A percentile compares a stretch with the other conserved stretches of the same genome.
Conservation (phyloP, 1,140 invertebrate genomes). For the Muscidifurax raptorellus region DNA sequence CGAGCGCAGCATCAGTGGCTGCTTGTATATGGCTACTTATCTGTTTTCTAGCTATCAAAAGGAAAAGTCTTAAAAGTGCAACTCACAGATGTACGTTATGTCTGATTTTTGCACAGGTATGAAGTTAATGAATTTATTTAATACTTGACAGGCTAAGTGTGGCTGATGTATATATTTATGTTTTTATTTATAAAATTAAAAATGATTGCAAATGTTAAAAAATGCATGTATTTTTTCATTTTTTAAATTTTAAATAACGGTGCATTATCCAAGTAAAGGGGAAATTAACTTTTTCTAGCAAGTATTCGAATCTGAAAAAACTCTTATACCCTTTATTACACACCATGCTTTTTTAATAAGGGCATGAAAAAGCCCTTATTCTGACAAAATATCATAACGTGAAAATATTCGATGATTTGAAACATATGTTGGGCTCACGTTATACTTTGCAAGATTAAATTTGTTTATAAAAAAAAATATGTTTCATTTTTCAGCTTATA, state of each 20-base stretch:
- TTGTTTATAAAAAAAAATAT: no score
- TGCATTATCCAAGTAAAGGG: no score
- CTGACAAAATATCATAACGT: no score
- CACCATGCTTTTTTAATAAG: no score
- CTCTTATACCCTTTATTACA: no score
- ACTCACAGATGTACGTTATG: slow-evolving; percentile 89
- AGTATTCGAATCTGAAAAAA: no score
- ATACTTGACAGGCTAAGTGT: background rate
- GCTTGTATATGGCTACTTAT: slow-evolving; percentile 87
- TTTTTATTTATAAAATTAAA: background rate
- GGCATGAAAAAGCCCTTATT: no score
- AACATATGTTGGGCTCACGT: no score
- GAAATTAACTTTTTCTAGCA: no score
- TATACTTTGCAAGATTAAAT: no score
- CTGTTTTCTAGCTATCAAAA: slow-evolving; percentile 81
- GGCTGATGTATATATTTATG: background rate
- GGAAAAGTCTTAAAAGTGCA: slow-evolving; percentile 85
- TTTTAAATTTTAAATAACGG: no score
- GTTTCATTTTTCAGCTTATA: slow-evolving; percentile 56
- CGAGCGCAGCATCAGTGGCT: slow-evolving; percentile 85
- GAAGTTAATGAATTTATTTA: slow-evolving; percentile 21
- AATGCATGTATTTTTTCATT: slow-evolving; percentile 2
- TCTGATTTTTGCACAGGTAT: slow-evolving; percentile 87
- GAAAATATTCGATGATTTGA: no score
- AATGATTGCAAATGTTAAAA: background rate